These are phyloP conservation scores for Neofelis nebulosa DNA, from an alignment of 2,113 vertebrate genomes.

Conservation along the genomic window DNA sequence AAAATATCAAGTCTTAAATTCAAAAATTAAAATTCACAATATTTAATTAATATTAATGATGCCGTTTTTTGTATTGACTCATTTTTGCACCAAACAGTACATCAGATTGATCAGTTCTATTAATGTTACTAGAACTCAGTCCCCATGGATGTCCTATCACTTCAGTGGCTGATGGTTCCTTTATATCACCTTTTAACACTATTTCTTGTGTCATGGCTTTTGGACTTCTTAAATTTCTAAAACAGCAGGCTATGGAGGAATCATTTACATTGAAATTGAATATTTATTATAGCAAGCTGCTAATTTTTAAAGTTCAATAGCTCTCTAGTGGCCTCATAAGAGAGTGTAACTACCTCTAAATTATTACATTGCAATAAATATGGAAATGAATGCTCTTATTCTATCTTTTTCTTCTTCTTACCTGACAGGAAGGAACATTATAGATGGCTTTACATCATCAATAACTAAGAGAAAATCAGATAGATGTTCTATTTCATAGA, in stretches of 20 bases:
- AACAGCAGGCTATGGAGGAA: slow-evolving; percentile 47
- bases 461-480: slow-evolving; percentile 67
- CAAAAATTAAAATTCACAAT: neutral
- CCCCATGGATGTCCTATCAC: neutral
- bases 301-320: slow-evolving; percentile 76
- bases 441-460: slow-evolving; percentile 43
- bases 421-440: slow-evolving; percentile 40
- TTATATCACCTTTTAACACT: neutral
- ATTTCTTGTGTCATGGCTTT: slow-evolving; percentile 37
- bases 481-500: slow-evolving; percentile 60
- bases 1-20: neutral
- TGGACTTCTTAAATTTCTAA: slow-evolving; percentile 64
- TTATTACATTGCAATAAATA: slow-evolving; percentile 76
- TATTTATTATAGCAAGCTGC: slow-evolving; percentile 66
- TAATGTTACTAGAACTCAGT: neutral
- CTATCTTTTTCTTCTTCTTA: slow-evolving; percentile 51
- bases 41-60: neutral
- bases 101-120: neutral
- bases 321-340: slow-evolving; percentile 60
- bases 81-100: neutral
- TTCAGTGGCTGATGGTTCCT: neutral
- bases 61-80: neutral
- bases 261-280: slow-evolving; percentile 66
- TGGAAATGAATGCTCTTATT: slow-evolving; percentile 63
- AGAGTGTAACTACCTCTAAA: slow-evolving; percentile 67